Percentiles rank a stretch among this genome's conserved stretches.
These are phyloP conservation scores for Chroicocephalus ridibundus DNA, from an alignment of 2,113 vertebrate species.

Conservation along the genomic window DNA sequence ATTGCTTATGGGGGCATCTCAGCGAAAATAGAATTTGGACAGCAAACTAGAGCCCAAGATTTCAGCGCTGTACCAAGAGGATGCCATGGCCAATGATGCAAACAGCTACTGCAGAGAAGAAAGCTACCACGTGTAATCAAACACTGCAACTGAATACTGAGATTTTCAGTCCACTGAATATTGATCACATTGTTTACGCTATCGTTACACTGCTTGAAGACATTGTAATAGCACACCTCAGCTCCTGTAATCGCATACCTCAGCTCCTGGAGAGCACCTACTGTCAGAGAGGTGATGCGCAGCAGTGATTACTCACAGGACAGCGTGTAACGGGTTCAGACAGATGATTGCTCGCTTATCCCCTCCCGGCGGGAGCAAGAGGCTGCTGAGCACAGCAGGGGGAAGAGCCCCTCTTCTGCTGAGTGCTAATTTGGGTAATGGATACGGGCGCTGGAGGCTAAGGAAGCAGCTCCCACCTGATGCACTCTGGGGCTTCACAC, in stretches of 20 bases:
- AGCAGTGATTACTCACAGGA: not conserved
- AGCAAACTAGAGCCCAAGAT: not conserved
- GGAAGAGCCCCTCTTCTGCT: not conserved
- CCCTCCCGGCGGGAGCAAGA: not conserved
- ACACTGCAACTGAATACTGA: not conserved
- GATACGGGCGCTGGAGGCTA: not conserved
- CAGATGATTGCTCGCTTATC: not conserved
- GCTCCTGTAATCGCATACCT: not conserved
- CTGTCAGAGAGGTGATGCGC: not conserved
- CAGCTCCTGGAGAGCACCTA: not conserved
- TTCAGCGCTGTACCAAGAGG: not conserved
- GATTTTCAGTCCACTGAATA: not conserved
- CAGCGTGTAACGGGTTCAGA: not conserved
- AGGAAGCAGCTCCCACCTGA: not conserved
- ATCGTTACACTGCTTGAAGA: not conserved
- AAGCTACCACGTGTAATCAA: not conserved
- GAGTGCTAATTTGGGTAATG: conserved; percentile 6
- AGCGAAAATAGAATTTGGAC: not conserved
- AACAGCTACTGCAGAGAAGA: not conserved
- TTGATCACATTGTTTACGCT: not conserved
- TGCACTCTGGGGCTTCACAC: not conserved
- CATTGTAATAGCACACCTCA: not conserved
- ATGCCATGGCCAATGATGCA: not conserved
- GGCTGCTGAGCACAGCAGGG: not conserved
- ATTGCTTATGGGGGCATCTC: not conserved